Conservation (phyloP, 2,888 invertebrate genomes). For the Hypselothyrea guttata region DNA sequence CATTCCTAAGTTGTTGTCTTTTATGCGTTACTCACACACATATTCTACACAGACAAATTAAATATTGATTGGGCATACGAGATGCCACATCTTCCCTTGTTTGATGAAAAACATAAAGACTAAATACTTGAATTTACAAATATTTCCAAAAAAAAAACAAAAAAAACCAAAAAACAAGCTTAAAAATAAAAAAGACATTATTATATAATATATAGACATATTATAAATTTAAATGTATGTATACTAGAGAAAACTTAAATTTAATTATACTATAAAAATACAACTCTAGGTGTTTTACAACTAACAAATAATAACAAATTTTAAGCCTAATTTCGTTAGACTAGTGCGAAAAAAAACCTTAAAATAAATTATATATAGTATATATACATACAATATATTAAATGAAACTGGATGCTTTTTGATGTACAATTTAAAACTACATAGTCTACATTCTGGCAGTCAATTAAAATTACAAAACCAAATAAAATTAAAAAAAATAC, state of each 20-base stretch:
- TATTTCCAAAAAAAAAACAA: slow-evolving; percentile 43
- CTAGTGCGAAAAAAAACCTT: slow-evolving; percentile 25
- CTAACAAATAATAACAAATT: slow-evolving; percentile 41
- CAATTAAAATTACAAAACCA: slow-evolving; percentile 63
- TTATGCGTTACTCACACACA: slow-evolving; percentile 2
- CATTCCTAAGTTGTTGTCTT: not conserved
- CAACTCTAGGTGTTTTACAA: slow-evolving; percentile 70
- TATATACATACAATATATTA: no score
- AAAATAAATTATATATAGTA: slow-evolving; percentile 2
- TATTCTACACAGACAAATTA: slow-evolving; percentile 18
- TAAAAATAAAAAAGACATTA: slow-evolving; percentile 17
- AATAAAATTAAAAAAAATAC: slow-evolving; percentile 1
- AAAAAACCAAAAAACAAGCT: slow-evolving; percentile 26
- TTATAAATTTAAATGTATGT: not conserved
- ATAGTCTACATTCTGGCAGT: slow-evolving; percentile 64
- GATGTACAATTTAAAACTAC: slow-evolving; percentile 53
- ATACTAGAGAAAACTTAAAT: slow-evolving; percentile 26
- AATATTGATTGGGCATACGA: not conserved
- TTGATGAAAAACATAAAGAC: slow-evolving; percentile 73
- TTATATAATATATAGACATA: slow-evolving; percentile 13
- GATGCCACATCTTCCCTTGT: slow-evolving; percentile 57
- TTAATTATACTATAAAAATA: slow-evolving; percentile 36
- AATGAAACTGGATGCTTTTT: slow-evolving; percentile 37
- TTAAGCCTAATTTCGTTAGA: slow-evolving; percentile 59
- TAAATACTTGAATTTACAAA: slow-evolving; percentile 73